phyloP scores from a whole-genome alignment of 1,140 invertebrate species.

The Drosophila melanica region DNA sequence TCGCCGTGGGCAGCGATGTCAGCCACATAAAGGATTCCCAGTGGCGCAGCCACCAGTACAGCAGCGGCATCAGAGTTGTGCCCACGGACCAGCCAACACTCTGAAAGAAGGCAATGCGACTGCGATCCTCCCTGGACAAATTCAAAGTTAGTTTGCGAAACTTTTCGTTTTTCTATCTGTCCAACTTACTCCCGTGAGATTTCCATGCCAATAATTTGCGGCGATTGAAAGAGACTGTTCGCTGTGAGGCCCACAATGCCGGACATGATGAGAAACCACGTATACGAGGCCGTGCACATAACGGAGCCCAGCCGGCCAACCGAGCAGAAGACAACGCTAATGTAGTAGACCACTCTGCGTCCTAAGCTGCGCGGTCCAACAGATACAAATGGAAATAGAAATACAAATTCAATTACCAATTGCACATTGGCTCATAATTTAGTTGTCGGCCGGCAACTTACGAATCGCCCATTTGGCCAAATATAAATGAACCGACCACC shows the following conservation, averaged over 20 bases:
- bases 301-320: conserved; percentile 84
- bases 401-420: conserved; percentile 21
- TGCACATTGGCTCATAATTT: conserved; percentile 51
- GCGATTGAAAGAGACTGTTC: conserved; percentile 85
- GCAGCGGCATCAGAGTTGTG: conserved; percentile 85
- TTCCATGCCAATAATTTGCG: conserved; percentile 85
- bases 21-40: conserved; percentile 85
- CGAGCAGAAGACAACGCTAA: conserved; percentile 83
- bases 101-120: conserved; percentile 84
- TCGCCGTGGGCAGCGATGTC: conserved; percentile 83
- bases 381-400: conserved; percentile 72
- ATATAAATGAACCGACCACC: conserved; percentile 85
- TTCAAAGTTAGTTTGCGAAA: conserved; percentile 53
- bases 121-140: conserved; percentile 79
- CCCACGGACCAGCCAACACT: conserved; percentile 85
- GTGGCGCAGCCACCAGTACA: conserved; percentile 86
- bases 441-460: conserved; percentile 77
- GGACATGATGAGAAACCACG: conserved; percentile 84
- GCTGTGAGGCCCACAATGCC: conserved; percentile 84
- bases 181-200: conserved; percentile 83
- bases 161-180: conserved; percentile 6
- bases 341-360: conserved; percentile 84
- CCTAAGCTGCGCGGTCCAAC: conserved; percentile 83
- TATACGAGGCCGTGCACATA: conserved; percentile 83
- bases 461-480: conserved; percentile 86